A percentile compares a stretch with the other conserved stretches of the same genome.
Conservation (phyloP, 2,113 vertebrate genomes). For the Eclectus roratus region DNA sequence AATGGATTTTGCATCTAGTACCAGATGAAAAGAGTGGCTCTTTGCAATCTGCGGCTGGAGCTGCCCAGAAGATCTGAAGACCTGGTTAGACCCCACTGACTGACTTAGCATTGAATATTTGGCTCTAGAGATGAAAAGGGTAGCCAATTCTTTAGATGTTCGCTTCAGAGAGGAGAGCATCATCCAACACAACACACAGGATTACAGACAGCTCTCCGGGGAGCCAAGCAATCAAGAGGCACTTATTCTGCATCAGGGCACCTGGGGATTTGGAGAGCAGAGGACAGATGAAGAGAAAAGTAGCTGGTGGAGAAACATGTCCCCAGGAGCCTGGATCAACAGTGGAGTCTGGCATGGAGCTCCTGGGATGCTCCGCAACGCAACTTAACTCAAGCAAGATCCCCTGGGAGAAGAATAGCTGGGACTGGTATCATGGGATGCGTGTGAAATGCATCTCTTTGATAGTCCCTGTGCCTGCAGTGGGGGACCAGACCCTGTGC, state of each 20-base stretch:
- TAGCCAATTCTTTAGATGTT: not conserved
- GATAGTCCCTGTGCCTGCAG: not conserved
- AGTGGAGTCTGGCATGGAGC: not conserved
- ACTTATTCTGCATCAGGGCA: not conserved
- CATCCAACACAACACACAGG: not conserved
- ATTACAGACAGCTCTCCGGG: not conserved
- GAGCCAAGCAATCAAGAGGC: not conserved
- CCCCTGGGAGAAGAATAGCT: not conserved
- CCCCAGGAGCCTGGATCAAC: rapidly evolving
- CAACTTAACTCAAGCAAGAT: not conserved
- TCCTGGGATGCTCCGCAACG: not conserved
- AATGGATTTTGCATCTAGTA: not conserved
- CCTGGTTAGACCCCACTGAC: not conserved
- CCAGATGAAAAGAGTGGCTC: not conserved
- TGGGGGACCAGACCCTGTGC: rapidly evolving
- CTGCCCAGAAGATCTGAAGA: slow-evolving; percentile 15
- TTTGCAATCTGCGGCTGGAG: not conserved
- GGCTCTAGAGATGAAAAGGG: slow-evolving; percentile 2
- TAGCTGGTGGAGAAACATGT: not conserved
- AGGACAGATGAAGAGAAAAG: not conserved
- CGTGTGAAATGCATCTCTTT: not conserved
- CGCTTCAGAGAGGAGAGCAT: not conserved
- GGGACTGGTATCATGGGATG: not conserved
- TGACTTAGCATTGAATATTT: not conserved
- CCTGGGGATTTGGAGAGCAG: not conserved